Percentiles rank a stretch among this genome's conserved stretches.
Conservation (phyloP, 1,140 invertebrate genomes). For the Zaprionus ghesquierei region DNA sequence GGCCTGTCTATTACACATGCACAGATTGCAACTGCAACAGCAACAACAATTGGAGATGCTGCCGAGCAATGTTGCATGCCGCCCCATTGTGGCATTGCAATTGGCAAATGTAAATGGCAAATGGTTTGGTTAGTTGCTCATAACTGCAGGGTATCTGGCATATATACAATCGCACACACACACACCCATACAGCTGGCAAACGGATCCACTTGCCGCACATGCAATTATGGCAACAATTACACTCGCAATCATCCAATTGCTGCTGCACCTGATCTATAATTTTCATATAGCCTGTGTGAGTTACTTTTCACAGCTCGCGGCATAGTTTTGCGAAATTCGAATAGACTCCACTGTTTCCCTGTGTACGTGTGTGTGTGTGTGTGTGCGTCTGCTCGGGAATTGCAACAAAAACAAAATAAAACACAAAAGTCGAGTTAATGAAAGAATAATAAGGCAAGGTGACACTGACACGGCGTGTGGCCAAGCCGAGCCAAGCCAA, state of each 20-base stretch:
- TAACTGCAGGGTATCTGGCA: conserved; percentile 73
- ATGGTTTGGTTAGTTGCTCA: conserved; percentile 70
- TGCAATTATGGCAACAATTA: conserved; percentile 77
- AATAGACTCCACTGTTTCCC: conserved; percentile 1
- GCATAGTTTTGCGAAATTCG: conserved; percentile 35
- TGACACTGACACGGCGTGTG: conserved; percentile 66
- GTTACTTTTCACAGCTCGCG: conserved; percentile 78
- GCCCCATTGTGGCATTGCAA: conserved; percentile 33
- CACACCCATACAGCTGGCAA: conserved; percentile 18
- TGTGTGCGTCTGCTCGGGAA: conserved; percentile 7
- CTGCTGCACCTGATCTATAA: conserved; percentile 72
- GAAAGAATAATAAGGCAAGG: conserved; percentile 70
- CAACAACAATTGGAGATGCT: conserved; percentile 22
- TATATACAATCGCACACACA: not conserved
- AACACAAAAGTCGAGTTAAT: conserved; percentile 49
- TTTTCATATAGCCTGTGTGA: conserved; percentile 68
- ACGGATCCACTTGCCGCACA: conserved; percentile 70
- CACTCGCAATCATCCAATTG: conserved; percentile 48
- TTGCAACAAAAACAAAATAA: conserved; percentile 32
- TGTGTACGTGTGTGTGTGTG: not conserved
- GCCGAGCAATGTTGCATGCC: conserved; percentile 28
- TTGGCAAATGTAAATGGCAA: conserved; percentile 58
- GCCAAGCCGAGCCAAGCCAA: conserved; percentile 7
- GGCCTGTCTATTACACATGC: conserved; percentile 44
- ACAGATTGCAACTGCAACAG: conserved; percentile 33